Evolutionary conservation across 2,113 vertebrate species (phyloP), one percentile per base, ranked within the genome.

Genomic region (Petroica traversi): DNA sequence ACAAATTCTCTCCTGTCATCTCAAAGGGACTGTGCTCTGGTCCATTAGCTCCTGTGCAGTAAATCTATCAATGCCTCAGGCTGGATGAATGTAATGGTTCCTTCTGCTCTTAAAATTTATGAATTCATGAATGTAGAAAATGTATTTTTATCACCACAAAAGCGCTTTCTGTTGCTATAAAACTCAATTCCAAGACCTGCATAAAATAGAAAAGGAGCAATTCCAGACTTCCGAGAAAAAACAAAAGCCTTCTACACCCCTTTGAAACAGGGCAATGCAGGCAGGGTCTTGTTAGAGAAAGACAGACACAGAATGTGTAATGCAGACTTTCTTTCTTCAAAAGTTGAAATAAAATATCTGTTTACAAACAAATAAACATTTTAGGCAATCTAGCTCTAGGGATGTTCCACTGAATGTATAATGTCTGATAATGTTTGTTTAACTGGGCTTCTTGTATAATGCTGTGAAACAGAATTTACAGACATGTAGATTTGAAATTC

Each of bases 31-130:
- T 67, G 49, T 64, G 78, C 78, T 88, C 43, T 49, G 36, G 49
- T 68, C 74, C 90, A 90, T 93, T 79, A 93, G 49, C 49, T 95
- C 41, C 82, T 49, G 20, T 48, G 85, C 75, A 73, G 85, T 93
- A 92, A 92, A 93, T 92, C 85, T 90, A 58, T 88, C 95, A 76
- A 5, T 85, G 88, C 82, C 82, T 80, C 41, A 46, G 83, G 86
- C 79, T 69, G 76, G 72, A 38, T 77, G 59, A 91, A 80, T 59
- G 33, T n/a, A 88, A 77, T 63, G 34, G 59, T 51, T 85, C 38
- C 29, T 74, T 89, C 71, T 91, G 59, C 79, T 93, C 46, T 74
- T 74, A 73, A 88, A 93, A 91, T 88, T 63, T 82, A 94, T 77
- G 75, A 92, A 88, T 94, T 71, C 33, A 46, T 63, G 48, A 89